phyloP scores from a whole-genome alignment of 2,888 invertebrate species.

The Zygaena filipendulae region DNA sequence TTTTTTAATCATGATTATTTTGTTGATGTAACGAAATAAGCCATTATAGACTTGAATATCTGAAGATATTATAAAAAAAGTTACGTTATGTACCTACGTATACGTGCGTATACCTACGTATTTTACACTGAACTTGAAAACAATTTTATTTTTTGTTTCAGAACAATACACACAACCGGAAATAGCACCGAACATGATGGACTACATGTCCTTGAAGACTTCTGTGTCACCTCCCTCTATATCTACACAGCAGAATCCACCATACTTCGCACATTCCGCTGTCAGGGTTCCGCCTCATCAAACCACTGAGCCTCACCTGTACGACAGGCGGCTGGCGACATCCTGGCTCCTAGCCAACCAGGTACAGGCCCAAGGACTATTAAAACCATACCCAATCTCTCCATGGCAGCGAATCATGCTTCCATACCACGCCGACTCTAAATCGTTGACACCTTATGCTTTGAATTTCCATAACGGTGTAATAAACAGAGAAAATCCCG shows the following conservation, averaged over 20 bases:
- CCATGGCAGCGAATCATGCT: slow-evolving; percentile 71
- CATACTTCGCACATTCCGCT: slow-evolving; percentile 53
- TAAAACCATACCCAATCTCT: slow-evolving; percentile 61
- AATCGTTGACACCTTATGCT: slow-evolving; percentile 49
- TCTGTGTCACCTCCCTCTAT: slow-evolving; percentile 33
- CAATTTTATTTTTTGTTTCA: slow-evolving; percentile 28
- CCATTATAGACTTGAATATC: too few relatives aligned
- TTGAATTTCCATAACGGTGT: slow-evolving; percentile 44
- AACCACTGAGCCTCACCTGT: slow-evolving; percentile 37
- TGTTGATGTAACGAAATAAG: too few relatives aligned
- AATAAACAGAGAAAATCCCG: slow-evolving; percentile 41
- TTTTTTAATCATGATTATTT: too few relatives aligned
- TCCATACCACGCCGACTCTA: slow-evolving; percentile 54
- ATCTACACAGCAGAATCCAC: slow-evolving; percentile 34
- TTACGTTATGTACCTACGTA: too few relatives aligned
- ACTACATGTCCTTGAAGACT: slow-evolving; percentile 54
- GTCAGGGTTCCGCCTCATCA: slow-evolving; percentile 48
- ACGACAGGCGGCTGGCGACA: slow-evolving; percentile 62
- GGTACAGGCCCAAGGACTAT: slow-evolving; percentile 52
- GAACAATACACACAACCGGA: slow-evolving; percentile 48
- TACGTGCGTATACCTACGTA: too few relatives aligned
- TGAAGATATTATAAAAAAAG: too few relatives aligned
- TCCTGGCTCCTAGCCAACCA: slow-evolving; percentile 67
- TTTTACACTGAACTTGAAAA: not conserved
- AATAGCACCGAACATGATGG: slow-evolving; percentile 46